A percentile compares a stretch with the other conserved stretches of the same genome.
Evolutionary conservation across 2,888 invertebrate genomes (phyloP).

Genomic region (Panopea generosa): DNA sequence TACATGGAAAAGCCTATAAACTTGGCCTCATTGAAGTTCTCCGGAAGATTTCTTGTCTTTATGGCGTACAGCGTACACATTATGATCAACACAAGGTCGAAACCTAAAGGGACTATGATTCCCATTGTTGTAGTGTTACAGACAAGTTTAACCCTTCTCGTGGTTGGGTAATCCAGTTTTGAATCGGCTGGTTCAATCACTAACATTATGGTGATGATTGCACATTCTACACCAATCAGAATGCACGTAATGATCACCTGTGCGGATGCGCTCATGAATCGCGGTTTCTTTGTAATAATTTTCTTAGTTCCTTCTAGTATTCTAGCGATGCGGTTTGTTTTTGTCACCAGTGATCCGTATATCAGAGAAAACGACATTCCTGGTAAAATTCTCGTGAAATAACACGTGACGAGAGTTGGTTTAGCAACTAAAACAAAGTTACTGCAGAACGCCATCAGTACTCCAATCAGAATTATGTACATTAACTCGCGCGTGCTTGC

Average conservation of each 20-base stretch:
- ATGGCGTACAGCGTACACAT: constrained; percentile 97
- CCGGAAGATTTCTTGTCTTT: constrained; percentile 94
- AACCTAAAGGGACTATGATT: constrained; percentile 92
- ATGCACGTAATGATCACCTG: constrained; percentile 92
- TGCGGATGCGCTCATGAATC: constrained; percentile 89
- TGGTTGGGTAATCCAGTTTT: constrained; percentile 84
- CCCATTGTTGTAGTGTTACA: constrained; percentile 88
- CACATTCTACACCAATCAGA: constrained; percentile 94
- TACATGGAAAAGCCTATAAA: constrained; percentile 98
- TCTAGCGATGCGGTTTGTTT: constrained; percentile 98
- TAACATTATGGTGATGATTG: constrained; percentile 88
- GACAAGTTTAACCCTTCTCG: constrained; percentile 88
- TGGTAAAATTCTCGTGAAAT: constrained; percentile 95
- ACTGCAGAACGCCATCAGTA: constrained; percentile 85
- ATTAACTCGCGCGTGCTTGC: constrained; percentile 92
- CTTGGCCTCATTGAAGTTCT: constrained; percentile 95
- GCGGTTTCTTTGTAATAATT: constrained; percentile 94
- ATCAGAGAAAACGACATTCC: constrained; percentile 99
- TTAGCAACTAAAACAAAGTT: constrained; percentile 95
- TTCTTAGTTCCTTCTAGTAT: constrained; percentile 99
- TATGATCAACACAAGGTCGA: constrained; percentile 90
- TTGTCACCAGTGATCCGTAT: constrained; percentile 97
- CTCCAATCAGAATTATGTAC: constrained; percentile 91
- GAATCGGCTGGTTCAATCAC: constrained; percentile 88
- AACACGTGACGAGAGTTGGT: constrained; percentile 92